phyloP scores from a whole-genome alignment of 2,113 vertebrate species.

The Anseranas semipalmata region DNA sequence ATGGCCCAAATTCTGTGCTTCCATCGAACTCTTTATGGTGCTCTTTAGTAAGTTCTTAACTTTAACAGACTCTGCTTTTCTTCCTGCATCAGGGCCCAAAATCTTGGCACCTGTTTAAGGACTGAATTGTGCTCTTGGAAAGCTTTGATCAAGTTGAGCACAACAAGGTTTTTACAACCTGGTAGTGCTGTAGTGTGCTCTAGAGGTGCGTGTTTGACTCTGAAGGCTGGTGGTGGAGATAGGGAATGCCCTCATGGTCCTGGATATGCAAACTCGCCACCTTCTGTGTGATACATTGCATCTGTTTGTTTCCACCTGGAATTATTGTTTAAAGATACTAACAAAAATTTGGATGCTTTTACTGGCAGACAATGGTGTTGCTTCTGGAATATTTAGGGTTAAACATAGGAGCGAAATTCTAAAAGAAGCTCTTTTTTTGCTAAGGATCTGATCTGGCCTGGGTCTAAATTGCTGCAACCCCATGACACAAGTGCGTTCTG shows the following conservation, averaged over 20 bases:
- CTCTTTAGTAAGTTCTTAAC: constrained; percentile 1
- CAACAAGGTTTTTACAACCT: neutral
- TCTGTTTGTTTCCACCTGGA: constrained; percentile 20
- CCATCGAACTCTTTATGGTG: neutral
- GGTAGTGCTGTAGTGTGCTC: neutral
- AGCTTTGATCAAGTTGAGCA: constrained; percentile 32
- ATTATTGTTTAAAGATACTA: constrained; percentile 17
- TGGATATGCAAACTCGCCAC: neutral
- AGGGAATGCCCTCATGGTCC: neutral
- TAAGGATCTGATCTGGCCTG: neutral
- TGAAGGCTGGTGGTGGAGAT: neutral
- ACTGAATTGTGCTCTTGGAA: constrained; percentile 24
- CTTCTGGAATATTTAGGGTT: neutral
- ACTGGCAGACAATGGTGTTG: neutral
- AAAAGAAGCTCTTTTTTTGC: neutral
- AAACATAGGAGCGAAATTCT: neutral
- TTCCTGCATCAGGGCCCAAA: neutral
- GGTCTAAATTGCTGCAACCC: neutral
- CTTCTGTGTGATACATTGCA: neutral
- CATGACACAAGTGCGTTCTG: neutral
- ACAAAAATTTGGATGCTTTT: neutral
- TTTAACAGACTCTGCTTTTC: neutral
- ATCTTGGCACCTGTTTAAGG: neutral
- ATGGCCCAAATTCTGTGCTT: neutral
- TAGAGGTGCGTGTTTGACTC: neutral